Base-by-base conservation (phyloP, 2,888 invertebrate genomes). In the Diplolepis rosae region DNA sequence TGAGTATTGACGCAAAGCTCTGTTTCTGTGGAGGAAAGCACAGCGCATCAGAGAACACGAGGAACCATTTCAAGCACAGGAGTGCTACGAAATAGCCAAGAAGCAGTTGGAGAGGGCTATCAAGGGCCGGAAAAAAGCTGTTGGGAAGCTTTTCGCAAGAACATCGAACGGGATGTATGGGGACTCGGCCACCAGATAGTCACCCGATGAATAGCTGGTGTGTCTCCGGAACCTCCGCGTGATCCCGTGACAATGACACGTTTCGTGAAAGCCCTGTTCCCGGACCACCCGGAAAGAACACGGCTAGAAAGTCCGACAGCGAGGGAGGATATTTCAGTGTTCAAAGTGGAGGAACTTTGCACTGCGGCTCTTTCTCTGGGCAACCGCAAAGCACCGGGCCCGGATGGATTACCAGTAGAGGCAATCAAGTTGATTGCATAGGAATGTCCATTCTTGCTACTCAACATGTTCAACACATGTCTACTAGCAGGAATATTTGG, bases 111-210 rank as follows among this genome's bases (percentile, higher is more conserved):
- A 27, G 0, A 18, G n/a, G 4, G 65, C 54, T 9, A 76, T 76
- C 22, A 66, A 69, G n/a, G n/a, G 9, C 4, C 71, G 61, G 11
- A 82, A 82, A 61, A 15, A 0, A 15, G 69, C 11, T 39, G 69
- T 13, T 82, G 79, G 83, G 71, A 65, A 39, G 56, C 69, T 6
- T 70, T 83, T 7, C 69, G 72, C 52, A 56, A 75, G 7, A 75
- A 79, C 2, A 67, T 83, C 2, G 66, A 76, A 22, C 52, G 51
- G 24, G 78, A 81, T 61, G 72, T 73, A 1, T 80, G 81, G 80
- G 80, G 78, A 11, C 24, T 70, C 18, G 78, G 75, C 7, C 79
- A 80, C 68, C 76, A 75, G 45, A 70, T 81, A 5, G 80, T 81
- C 13, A 76, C 56, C 1, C 24, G 65, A 4, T 72, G 61, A 45